phyloP scores from a whole-genome alignment of 2,888 invertebrate species.

The Phalera bucephala region DNA sequence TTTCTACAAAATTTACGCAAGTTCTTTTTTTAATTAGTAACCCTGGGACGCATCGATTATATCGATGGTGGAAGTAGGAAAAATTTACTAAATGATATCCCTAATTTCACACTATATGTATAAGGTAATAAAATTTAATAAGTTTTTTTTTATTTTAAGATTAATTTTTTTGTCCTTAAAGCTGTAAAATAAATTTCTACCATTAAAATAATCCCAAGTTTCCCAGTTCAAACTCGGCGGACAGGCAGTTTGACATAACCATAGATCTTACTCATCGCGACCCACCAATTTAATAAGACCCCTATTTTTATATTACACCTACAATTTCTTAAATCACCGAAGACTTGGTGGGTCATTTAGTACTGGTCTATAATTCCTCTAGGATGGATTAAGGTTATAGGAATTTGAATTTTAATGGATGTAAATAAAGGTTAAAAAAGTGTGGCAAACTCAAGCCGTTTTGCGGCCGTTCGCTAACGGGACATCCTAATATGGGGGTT shows the following conservation, averaged over 20 bases:
- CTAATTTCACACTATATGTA: too few species aligned
- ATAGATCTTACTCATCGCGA: constrained; percentile 27
- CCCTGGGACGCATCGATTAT: too few species aligned
- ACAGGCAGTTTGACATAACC: constrained; percentile 25
- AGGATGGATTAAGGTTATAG: constrained; percentile 5
- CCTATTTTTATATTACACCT: constrained; percentile 5
- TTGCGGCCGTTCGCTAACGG: constrained; percentile 41
- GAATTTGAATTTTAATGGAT: constrained; percentile 18
- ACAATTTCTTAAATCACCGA: constrained; percentile 9
- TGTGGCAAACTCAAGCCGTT: constrained; percentile 14
- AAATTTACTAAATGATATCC: too few species aligned
- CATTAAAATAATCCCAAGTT: constrained; percentile 19
- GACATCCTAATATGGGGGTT: constrained; percentile 53
- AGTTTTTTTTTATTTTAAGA: too few species aligned
- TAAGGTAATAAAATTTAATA: too few species aligned
- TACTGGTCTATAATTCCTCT: constrained; percentile 8
- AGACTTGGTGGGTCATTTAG: constrained; percentile 13
- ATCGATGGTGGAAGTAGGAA: too few species aligned
- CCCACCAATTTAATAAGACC: constrained; percentile 20
- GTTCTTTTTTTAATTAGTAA: too few species aligned
- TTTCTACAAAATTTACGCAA: too few species aligned
- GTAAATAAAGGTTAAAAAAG: constrained; percentile 17
- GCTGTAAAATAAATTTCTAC: constrained; percentile 18
- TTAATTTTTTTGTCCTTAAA: too few species aligned
- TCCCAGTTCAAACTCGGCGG: constrained; percentile 18